Base-by-base conservation (phyloP, 2,888 invertebrate species). In the Dynastes hyllus region DNA sequence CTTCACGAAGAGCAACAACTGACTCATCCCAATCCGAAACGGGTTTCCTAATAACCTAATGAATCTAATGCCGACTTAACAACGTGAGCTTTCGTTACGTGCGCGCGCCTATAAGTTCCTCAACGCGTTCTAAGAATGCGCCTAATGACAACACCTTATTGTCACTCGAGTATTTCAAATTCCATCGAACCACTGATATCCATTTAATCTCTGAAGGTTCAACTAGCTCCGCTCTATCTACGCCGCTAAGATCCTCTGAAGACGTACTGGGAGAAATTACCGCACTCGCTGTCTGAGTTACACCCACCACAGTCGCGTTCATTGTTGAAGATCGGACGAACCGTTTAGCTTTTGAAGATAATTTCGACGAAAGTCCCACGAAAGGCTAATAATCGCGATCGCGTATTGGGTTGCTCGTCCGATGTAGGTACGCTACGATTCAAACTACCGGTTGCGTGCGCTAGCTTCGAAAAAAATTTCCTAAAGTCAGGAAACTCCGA, bases 21-120 rank as follows among this genome's bases (percentile, higher is more conserved):
- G 77, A 50, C 1, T 76, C 73, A 37, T 78, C 50, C 81, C 80
- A 82, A 73, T 45, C 55, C 11, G 51, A 8, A 50, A 80, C 53
- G 1, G 51, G 3, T 22, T 53, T 22, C 27, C 71, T 67, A 40
- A 67, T 67, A 1, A 53, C 78, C 9, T 79, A 71, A 73, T 79
- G 80, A 16, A 73, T 53, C 73, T 22, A 73, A 29, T 9, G 73
- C 51, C 6, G 73, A 73, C 8, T 53, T 53, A 37, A 73, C 1
- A 11, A 73, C 8, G 0, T 32, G 58, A 22, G 5, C 29, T 29
- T 13, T 58, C 0, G 2, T 16, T 8, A 73, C 37, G 11, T 16
- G n/a, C 75, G 70, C 29, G 70, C 50, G 9, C 3, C 8, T 16
- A 5, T 45, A 6, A 70, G 11, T 70, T 70, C 50, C 45, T 70